Evolutionary conservation across 2,797 vertebrate genomes (phyloP).

Genomic region (Sebastes cheni): DNA sequence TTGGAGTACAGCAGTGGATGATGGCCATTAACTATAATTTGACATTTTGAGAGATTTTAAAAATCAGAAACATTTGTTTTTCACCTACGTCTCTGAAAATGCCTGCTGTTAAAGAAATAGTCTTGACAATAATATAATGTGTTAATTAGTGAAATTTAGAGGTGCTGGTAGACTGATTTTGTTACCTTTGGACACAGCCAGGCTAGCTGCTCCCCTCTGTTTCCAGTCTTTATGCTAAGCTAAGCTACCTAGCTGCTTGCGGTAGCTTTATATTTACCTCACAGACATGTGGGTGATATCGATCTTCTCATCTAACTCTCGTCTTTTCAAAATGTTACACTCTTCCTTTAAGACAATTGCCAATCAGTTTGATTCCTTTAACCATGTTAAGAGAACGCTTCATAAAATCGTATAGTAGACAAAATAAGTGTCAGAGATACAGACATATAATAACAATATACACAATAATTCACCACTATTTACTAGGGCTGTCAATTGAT

Average conservation of each 20-base stretch:
- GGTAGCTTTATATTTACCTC: not conserved
- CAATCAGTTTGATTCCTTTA: not conserved
- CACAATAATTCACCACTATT: not conserved
- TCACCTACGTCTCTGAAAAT: not conserved
- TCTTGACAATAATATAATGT: not conserved
- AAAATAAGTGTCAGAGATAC: not conserved
- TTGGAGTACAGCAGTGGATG: conserved; percentile 17
- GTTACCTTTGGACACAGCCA: not conserved
- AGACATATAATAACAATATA: not conserved
- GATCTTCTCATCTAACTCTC: not conserved
- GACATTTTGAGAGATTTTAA: not conserved
- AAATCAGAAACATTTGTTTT: not conserved
- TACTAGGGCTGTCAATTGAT: no score
- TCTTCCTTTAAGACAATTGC: not conserved
- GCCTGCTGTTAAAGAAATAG: not conserved
- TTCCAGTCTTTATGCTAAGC: not conserved
- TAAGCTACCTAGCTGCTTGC: not conserved
- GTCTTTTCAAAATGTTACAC: not conserved
- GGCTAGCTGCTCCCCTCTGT: not conserved
- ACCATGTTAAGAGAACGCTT: not conserved
- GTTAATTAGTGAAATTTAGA: not conserved
- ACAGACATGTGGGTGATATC: not conserved
- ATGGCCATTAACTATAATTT: conserved; percentile 28
- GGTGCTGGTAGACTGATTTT: not conserved
- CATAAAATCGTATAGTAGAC: not conserved